phyloP scores from a whole-genome alignment of 2,888 invertebrate species.

The Drosophila nr. medialis region DNA sequence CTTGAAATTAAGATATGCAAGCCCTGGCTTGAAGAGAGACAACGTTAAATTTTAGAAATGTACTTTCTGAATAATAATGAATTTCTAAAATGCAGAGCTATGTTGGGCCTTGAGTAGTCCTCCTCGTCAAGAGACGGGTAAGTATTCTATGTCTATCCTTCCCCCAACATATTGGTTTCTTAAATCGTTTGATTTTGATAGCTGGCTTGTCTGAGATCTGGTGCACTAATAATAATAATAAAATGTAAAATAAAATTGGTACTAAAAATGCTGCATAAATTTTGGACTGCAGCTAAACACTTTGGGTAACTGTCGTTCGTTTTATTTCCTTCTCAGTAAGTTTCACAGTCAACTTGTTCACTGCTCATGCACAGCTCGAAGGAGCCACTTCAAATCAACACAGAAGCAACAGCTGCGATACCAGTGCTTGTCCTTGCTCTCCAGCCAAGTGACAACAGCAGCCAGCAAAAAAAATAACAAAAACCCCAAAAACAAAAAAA shows the following conservation, averaged over 20 bases:
- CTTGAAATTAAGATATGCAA: background rate
- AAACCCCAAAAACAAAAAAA: conserved; percentile 1
- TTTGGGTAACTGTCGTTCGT: conserved; percentile 8
- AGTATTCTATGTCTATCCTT: background rate
- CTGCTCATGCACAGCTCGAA: conserved; percentile 39
- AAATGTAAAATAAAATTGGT: background rate
- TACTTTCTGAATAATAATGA: background rate
- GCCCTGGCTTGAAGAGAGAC: background rate
- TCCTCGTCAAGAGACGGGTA: background rate
- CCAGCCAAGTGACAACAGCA: conserved; percentile 37
- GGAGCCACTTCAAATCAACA: conserved; percentile 54
- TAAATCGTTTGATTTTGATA: background rate
- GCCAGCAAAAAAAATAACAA: conserved; percentile 3
- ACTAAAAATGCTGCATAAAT: background rate
- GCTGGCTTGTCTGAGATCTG: background rate
- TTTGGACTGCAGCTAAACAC: background rate
- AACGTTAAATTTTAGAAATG: background rate
- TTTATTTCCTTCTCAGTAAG: conserved; percentile 45
- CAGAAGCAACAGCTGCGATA: conserved; percentile 60
- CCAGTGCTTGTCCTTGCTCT: conserved; percentile 38
- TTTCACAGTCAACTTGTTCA: conserved; percentile 64
- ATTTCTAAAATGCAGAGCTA: background rate
- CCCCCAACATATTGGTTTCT: background rate
- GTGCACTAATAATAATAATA: background rate
- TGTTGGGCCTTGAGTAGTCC: background rate